Conservation (phyloP, 2,797 vertebrate genomes). For the Choloepus didactylus region DNA sequence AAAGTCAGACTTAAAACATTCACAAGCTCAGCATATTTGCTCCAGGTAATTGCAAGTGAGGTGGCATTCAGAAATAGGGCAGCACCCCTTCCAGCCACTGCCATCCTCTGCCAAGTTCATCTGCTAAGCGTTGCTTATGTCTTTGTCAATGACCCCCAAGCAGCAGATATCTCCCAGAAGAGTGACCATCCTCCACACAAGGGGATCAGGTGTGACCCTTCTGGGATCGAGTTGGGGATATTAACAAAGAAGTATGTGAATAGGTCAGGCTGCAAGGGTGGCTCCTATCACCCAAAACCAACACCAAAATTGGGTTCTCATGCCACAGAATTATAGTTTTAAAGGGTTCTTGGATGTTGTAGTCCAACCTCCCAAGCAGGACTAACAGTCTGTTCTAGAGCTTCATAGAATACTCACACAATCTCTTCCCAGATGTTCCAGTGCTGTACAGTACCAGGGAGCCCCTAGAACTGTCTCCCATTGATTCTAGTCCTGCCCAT, state of each 20-base stretch:
- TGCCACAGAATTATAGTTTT: background rate
- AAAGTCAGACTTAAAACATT: slow-evolving; percentile 32
- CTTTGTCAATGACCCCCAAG: background rate
- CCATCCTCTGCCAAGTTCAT: background rate
- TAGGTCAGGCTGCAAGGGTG: background rate
- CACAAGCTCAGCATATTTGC: background rate
- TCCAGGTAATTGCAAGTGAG: background rate
- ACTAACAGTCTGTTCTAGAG: background rate
- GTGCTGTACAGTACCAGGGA: background rate
- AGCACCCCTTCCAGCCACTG: background rate
- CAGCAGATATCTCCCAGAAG: background rate
- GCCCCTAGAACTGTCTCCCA: background rate
- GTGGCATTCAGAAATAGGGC: background rate
- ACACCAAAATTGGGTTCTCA: background rate
- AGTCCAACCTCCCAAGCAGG: background rate
- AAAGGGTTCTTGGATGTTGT: background rate
- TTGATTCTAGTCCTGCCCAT: background rate
- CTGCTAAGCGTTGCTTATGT: background rate
- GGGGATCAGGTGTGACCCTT: background rate
- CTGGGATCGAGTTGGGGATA: background rate
- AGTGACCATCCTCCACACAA: background rate
- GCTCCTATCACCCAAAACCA: background rate
- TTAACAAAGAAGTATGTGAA: background rate
- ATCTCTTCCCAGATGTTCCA: background rate
- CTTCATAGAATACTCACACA: background rate